phyloP scores from a whole-genome alignment of 2,113 vertebrate genomes.

The Patagioenas fasciata region DNA sequence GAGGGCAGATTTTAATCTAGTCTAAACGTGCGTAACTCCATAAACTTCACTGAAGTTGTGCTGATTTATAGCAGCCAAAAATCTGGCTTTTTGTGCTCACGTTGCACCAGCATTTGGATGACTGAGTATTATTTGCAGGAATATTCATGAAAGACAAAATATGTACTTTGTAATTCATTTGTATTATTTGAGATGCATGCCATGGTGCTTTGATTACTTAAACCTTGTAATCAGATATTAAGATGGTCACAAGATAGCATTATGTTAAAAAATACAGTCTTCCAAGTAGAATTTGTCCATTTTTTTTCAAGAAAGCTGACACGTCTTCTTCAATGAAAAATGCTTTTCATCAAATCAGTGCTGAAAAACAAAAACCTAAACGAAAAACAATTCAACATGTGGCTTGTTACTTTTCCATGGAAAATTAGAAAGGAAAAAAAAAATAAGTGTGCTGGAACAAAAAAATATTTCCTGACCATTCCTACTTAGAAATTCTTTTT shows the following conservation, averaged over 20 bases:
- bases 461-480: neutral
- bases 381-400: constrained; percentile 14
- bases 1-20: constrained; percentile 64
- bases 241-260: neutral
- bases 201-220: neutral
- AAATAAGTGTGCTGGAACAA: neutral
- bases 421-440: neutral
- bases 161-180: neutral
- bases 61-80: constrained; percentile 27
- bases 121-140: neutral
- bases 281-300: neutral
- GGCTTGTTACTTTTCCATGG: neutral
- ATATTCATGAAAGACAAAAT: neutral
- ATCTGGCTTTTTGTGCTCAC: neutral
- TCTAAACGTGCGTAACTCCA: constrained; percentile 18
- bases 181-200: neutral
- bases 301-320: neutral
- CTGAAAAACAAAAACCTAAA: constrained; percentile 24
- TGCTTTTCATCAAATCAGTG: constrained; percentile 40
- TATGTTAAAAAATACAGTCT: neutral
- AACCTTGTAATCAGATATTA: neutral
- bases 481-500: neutral
- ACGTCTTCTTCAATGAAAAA: constrained; percentile 46
- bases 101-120: neutral
- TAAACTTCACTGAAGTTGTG: neutral